Percentiles rank a stretch among this genome's conserved stretches.
Conservation (phyloP, 2,888 invertebrate species). For the Oegoconia quadripuncta region DNA sequence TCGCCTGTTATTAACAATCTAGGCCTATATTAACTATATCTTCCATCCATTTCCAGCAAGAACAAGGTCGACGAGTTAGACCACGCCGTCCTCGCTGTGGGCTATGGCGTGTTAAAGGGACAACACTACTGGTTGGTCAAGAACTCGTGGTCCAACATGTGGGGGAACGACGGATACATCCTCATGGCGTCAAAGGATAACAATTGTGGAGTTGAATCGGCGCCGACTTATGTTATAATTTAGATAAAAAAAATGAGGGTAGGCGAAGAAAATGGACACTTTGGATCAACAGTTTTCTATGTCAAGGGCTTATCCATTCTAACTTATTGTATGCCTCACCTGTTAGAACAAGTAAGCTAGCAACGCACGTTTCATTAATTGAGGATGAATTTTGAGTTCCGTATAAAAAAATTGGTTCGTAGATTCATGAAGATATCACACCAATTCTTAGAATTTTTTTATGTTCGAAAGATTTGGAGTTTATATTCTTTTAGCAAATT, state of each 20-base stretch:
- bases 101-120: slow-evolving; percentile 91
- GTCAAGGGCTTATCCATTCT: too few relatives aligned
- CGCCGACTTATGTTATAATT: slow-evolving; percentile 91
- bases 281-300: too few relatives aligned
- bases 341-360: too few relatives aligned
- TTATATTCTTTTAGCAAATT: too few relatives aligned
- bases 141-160: slow-evolving; percentile 98
- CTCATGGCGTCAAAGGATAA: slow-evolving; percentile 94
- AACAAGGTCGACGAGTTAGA: slow-evolving; percentile 89
- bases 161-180: slow-evolving; percentile 98
- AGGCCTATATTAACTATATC: neutral
- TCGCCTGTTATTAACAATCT: neutral
- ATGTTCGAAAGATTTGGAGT: too few relatives aligned
- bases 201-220: slow-evolving; percentile 94
- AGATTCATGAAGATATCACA: too few relatives aligned
- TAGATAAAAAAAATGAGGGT: slow-evolving; percentile 31
- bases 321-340: too few relatives aligned
- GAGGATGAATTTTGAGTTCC: too few relatives aligned
- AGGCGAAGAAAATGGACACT: too few relatives aligned
- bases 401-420: too few relatives aligned
- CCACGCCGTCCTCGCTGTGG: slow-evolving; percentile 96
- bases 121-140: slow-evolving; percentile 95
- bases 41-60: slow-evolving; percentile 71
- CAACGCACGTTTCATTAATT: too few relatives aligned
- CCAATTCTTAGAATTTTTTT: too few relatives aligned